Percentiles rank a stretch among this genome's conserved stretches.
These are phyloP conservation scores for Clostera curtula DNA, from an alignment of 2,888 invertebrate species.

Conservation along the genomic window DNA sequence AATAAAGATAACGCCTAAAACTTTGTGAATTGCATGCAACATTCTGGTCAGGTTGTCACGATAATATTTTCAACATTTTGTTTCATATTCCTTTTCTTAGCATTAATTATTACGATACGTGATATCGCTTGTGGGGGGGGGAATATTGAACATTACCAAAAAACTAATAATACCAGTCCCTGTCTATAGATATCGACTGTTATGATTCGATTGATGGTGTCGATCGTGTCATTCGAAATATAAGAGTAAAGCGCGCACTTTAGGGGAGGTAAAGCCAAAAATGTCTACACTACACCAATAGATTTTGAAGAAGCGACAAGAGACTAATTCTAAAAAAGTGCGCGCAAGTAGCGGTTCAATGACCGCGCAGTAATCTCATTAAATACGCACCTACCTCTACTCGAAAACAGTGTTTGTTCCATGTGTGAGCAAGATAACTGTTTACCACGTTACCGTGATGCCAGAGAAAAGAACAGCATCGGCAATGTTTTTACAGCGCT, in stretches of 20 bases:
- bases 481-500: too few species aligned
- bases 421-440: slow-evolving; percentile 18
- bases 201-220: slow-evolving; percentile 24
- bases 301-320: slow-evolving; percentile 20
- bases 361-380: slow-evolving; percentile 17
- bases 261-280: slow-evolving; percentile 14
- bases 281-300: slow-evolving; percentile 17
- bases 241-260: slow-evolving; percentile 20
- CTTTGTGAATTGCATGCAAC: too few species aligned
- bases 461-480: too few species aligned
- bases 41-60: too few species aligned
- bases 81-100: too few species aligned
- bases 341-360: slow-evolving; percentile 14
- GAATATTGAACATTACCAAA: slow-evolving; percentile 13
- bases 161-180: slow-evolving; percentile 15
- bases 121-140: slow-evolving; percentile 7
- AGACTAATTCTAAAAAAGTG: slow-evolving; percentile 22
- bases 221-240: slow-evolving; percentile 15
- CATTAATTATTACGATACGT: too few species aligned
- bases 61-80: too few species aligned
- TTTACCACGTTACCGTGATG: slow-evolving; percentile 18
- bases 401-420: slow-evolving; percentile 13
- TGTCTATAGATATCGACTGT: slow-evolving; percentile 19
- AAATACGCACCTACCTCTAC: slow-evolving; percentile 27
- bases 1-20: slow-evolving; percentile 22